Evolutionary conservation across 2,113 vertebrate genomes (phyloP).

Genomic region (Lutjanus erythropterus): DNA sequence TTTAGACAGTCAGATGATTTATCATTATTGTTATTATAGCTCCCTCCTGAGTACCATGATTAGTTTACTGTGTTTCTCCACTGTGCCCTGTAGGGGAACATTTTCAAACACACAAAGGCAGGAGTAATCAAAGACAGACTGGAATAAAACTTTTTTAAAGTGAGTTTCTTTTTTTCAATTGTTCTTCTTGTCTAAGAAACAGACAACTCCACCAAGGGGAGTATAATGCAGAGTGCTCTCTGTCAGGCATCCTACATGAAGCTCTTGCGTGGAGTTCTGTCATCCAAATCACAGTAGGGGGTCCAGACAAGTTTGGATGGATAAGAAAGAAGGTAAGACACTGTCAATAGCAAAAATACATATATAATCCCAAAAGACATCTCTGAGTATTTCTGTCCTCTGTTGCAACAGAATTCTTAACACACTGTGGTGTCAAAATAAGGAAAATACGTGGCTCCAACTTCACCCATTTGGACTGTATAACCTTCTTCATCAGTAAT

Average conservation of each 20-base stretch:
- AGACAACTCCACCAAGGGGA: constrained; percentile 58
- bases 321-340: constrained; percentile 47
- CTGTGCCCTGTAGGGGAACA: constrained; percentile 35
- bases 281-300: constrained; percentile 63
- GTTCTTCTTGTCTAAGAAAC: constrained; percentile 55
- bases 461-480: constrained; percentile 22
- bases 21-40: constrained; percentile 18
- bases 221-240: constrained; percentile 65
- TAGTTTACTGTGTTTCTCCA: constrained; percentile 54
- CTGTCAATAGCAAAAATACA: constrained; percentile 45
- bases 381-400: constrained; percentile 26
- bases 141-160: constrained; percentile 64
- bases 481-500: constrained; percentile 11
- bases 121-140: constrained; percentile 65
- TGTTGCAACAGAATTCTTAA: constrained; percentile 23
- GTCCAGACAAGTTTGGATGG: constrained; percentile 53
- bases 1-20: constrained; percentile 37
- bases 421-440: constrained; percentile 13
- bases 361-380: constrained; percentile 41
- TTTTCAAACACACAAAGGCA: constrained; percentile 54
- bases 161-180: constrained; percentile 38
- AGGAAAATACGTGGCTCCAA: constrained; percentile 13
- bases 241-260: constrained; percentile 51
- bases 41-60: constrained; percentile 56
- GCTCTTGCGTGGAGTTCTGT: constrained; percentile 55